A percentile compares a stretch with the other conserved stretches of the same genome.
These are phyloP conservation scores for Kryphioiulus occultus DNA, from an alignment of 2,888 invertebrate species.

Conservation along the genomic window DNA sequence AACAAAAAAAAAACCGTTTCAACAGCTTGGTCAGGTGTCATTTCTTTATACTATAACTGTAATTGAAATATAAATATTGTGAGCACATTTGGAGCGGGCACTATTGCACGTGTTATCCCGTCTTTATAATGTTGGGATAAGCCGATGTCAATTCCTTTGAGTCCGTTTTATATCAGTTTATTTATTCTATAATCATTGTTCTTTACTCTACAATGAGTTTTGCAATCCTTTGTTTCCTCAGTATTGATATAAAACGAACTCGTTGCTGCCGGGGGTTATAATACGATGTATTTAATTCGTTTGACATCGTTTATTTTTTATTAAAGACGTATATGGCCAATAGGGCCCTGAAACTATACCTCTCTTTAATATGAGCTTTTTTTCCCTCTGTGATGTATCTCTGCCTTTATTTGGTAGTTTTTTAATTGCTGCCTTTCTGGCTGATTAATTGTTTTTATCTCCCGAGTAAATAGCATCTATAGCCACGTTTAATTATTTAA, in stretches of 20 bases:
- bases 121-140: not conserved
- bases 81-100: too few relatives aligned
- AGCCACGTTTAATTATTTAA: not conserved
- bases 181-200: not conserved
- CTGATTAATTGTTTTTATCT: conserved; percentile 16
- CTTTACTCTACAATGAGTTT: not conserved
- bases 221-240: not conserved
- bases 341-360: too few relatives aligned
- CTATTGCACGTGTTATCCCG: too few relatives aligned
- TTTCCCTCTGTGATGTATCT: not conserved
- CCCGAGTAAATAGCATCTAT: conserved; percentile 8
- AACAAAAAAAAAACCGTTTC: too few relatives aligned
- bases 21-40: too few relatives aligned
- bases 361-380: too few relatives aligned
- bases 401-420: not conserved
- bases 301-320: too few relatives aligned
- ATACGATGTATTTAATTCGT: not conserved
- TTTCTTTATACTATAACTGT: too few relatives aligned
- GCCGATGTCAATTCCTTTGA: not conserved
- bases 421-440: not conserved
- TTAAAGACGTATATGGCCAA: too few relatives aligned
- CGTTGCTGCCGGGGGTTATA: not conserved
- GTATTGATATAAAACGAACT: not conserved
- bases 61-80: too few relatives aligned
- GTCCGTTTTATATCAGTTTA: not conserved